A percentile compares a stretch with the other conserved stretches of the same genome.
Conservation (phyloP, 2,888 invertebrate species). For the Geophilus truncorum region DNA sequence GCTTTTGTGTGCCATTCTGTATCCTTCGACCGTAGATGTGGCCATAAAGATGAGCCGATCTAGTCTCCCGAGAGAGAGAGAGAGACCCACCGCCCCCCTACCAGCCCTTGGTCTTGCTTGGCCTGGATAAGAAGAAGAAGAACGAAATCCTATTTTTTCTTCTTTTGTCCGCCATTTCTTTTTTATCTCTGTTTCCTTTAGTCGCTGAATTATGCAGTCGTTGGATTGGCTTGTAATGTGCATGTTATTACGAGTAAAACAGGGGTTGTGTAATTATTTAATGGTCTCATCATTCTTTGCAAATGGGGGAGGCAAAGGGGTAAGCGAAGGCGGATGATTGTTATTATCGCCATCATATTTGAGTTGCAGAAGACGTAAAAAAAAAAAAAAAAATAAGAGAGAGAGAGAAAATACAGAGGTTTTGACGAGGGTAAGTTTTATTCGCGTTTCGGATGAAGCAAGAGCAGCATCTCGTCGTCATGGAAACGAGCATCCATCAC, state of each 20-base stretch:
- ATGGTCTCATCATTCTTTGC: background rate
- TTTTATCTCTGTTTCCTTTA: background rate
- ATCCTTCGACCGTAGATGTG: background rate
- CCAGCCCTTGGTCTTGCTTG: too few relatives aligned
- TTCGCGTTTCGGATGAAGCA: background rate
- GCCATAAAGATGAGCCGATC: background rate
- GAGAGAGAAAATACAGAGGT: background rate
- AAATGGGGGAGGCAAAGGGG: background rate
- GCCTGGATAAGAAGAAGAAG: background rate
- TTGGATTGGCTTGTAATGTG: background rate
- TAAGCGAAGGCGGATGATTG: background rate
- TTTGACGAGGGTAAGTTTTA: background rate
- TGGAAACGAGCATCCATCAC: background rate
- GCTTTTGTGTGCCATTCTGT: background rate
- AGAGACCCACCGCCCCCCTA: too few relatives aligned
- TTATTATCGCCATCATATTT: background rate
- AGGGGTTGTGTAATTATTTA: background rate
- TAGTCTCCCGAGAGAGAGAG: background rate
- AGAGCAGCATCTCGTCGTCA: background rate
- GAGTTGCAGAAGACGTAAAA: background rate
- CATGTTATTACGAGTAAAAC: background rate
- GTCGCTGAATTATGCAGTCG: background rate
- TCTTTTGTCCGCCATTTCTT: background rate
- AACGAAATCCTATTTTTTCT: background rate
- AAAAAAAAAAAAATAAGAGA: too few relatives aligned